Evolutionary conservation across 2,888 invertebrate genomes (phyloP).

Genomic region (Aquatica leii): DNA sequence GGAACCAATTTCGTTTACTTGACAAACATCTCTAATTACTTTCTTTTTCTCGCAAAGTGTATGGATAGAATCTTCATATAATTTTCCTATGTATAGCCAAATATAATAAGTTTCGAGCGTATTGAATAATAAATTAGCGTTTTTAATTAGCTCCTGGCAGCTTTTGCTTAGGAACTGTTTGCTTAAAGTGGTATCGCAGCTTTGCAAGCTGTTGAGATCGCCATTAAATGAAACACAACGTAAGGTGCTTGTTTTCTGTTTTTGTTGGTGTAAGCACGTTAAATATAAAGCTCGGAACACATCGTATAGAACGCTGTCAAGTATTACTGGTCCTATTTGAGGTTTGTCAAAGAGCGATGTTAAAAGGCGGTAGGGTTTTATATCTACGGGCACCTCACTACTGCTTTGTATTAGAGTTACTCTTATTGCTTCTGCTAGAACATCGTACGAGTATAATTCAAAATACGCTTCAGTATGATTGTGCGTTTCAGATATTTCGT

Average conservation of each 20-base stretch:
- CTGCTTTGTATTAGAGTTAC: conserved; percentile 67
- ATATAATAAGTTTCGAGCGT: conserved; percentile 86
- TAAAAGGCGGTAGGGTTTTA: conserved; percentile 79
- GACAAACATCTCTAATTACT: conserved; percentile 48
- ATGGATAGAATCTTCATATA: conserved; percentile 64
- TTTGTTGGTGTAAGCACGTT: conserved; percentile 62
- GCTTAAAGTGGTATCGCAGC: conserved; percentile 48
- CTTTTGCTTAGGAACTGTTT: conserved; percentile 59
- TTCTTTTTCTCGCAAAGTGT: conserved; percentile 51
- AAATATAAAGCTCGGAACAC: conserved; percentile 73
- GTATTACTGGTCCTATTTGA: conserved; percentile 81
- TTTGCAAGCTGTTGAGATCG: conserved; percentile 56
- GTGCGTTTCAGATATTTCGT: conserved; percentile 50
- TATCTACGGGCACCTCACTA: conserved; percentile 64
- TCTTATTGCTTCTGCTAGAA: conserved; percentile 72
- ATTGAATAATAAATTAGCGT: conserved; percentile 83
- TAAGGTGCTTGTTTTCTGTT: conserved; percentile 51
- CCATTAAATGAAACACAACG: conserved; percentile 59
- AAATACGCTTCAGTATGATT: conserved; percentile 67
- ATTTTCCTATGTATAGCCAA: conserved; percentile 79
- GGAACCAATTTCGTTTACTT: conserved; percentile 66
- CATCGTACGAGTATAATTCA: conserved; percentile 69
- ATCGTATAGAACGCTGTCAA: conserved; percentile 80
- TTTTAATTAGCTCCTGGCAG: conserved; percentile 78
- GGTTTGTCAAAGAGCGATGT: conserved; percentile 86